Base-by-base conservation (phyloP, 1,140 invertebrate genomes). In the Zaprionus capensis region DNA sequence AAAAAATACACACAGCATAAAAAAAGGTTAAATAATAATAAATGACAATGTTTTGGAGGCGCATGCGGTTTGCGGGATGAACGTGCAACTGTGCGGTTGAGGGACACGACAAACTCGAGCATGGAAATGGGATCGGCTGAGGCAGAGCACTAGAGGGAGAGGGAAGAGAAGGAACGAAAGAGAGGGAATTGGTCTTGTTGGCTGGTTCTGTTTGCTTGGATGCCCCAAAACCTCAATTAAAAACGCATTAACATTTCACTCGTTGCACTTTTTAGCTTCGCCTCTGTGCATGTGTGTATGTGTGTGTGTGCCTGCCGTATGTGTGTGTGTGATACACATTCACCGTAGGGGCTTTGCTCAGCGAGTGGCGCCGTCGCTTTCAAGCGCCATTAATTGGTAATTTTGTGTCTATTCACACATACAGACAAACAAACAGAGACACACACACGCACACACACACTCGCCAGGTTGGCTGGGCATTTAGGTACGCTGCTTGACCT, bases 241-340 rank as follows among this genome's bases (percentile, higher is more conserved):
- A 92, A 92, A 91, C 91, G 83, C 91, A 92, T 92, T 92, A 92
- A 85, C 85, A 90, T 85, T 90, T 91, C 82, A 82, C 81, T 90
- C 81, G 81, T 72, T 90, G 85, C 85, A 90, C 76, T 90, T 78
- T 73, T 66, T 72, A 46, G 41, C 65, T 28, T 26, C 34, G 28
- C 15, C 36, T 59, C 31, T 66, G 17, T 72, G 31, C 64, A 75
- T 72, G 57, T 63, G 44, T 34, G 66, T 58, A 57, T 55, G 31
- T 82, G 65, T 82, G 65, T 70, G 44, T 64, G 15, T 51, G 31
- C 28, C 63, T 67, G 38, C 70, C 70, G 44, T 61, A 55, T 69
- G 53, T 46, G 34, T 46, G 34, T 76, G 38, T 76, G 69, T 72
- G 81, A 68, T 88, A 84, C 80, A 80, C 68, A 90, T 88, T 90